These are phyloP conservation scores for Megalurothrips usitatus DNA, from an alignment of 2,888 invertebrate species.

Conservation along the genomic window DNA sequence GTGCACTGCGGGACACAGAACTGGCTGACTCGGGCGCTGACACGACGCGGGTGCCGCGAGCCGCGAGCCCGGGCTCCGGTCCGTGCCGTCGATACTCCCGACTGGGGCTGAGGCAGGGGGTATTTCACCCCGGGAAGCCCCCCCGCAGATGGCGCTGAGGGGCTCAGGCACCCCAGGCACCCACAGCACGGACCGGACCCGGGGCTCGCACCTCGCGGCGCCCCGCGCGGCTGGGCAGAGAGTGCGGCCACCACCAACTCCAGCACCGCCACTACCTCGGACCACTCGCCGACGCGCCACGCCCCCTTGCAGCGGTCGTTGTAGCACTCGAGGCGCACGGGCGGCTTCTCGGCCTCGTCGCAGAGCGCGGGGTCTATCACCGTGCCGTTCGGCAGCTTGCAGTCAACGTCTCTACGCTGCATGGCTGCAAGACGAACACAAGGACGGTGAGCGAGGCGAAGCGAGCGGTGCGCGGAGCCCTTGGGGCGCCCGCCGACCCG, in stretches of 20 bases:
- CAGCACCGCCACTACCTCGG: constrained; percentile 78
- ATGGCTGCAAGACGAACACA: constrained; percentile 52
- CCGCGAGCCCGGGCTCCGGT: too few species aligned
- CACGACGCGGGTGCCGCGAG: background rate
- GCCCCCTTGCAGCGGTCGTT: constrained; percentile 79
- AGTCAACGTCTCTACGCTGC: constrained; percentile 64
- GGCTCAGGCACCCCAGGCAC: too few species aligned
- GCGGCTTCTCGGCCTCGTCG: constrained; percentile 66
- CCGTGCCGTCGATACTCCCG: too few species aligned
- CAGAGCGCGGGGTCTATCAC: constrained; percentile 58
- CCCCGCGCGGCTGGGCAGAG: too few species aligned
- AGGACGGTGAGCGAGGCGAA: background rate
- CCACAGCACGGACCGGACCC: too few species aligned
- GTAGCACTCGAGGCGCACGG: constrained; percentile 72
- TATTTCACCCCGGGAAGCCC: too few species aligned
- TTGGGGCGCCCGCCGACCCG: background rate
- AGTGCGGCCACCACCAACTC: too few species aligned
- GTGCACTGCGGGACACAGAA: constrained; percentile 63
- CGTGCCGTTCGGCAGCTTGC: constrained; percentile 51
- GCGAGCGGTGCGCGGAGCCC: background rate
- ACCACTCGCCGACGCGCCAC: constrained; percentile 92
- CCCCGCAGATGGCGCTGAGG: too few species aligned
- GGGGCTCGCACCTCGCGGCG: too few species aligned
- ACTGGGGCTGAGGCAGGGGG: too few species aligned
- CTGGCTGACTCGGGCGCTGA: background rate